phyloP scores from a whole-genome alignment of 2,888 invertebrate species.

The Cetonia aurata region DNA sequence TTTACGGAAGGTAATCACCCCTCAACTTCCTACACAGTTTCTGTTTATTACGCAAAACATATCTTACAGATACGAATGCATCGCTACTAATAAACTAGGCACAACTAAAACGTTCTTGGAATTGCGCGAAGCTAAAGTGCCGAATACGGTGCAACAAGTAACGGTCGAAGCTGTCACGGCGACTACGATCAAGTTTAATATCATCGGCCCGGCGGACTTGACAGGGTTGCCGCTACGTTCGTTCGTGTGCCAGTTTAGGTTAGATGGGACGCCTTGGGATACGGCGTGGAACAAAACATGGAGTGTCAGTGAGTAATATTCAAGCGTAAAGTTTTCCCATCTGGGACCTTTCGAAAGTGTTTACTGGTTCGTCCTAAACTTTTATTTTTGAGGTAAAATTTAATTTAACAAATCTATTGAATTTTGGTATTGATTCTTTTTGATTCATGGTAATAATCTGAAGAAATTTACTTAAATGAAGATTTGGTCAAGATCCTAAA shows the following conservation, averaged over 20 bases:
- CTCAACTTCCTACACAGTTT: too few relatives aligned
- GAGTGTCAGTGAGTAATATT: slow-evolving; percentile 72
- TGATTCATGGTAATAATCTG: too few relatives aligned
- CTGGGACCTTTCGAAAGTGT: too few relatives aligned
- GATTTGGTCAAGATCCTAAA: too few relatives aligned
- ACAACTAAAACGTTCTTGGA: slow-evolving; percentile 76
- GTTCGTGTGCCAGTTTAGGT: slow-evolving; percentile 82
- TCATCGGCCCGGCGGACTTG: slow-evolving; percentile 80
- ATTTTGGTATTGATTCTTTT: too few relatives aligned
- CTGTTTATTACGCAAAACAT: background rate
- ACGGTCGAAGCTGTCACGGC: slow-evolving; percentile 81
- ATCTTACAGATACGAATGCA: slow-evolving; percentile 78
- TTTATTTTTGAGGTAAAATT: background rate
- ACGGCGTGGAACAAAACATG: slow-evolving; percentile 79
- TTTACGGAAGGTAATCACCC: slow-evolving; percentile 75
- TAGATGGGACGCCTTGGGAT: slow-evolving; percentile 78
- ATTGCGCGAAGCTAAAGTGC: slow-evolving; percentile 80
- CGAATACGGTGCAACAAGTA: slow-evolving; percentile 76
- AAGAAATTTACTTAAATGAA: too few relatives aligned
- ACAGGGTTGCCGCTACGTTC: slow-evolving; percentile 82
- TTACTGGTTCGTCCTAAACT: background rate
- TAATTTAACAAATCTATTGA: too few relatives aligned
- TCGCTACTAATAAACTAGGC: slow-evolving; percentile 84
- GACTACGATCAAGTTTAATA: slow-evolving; percentile 85
- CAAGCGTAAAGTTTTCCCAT: too few relatives aligned